A percentile compares a stretch with the other conserved stretches of the same genome.
These are phyloP conservation scores for honey bee (Apis mellifera) DNA, from an alignment of 1,140 invertebrate genomes.

Conservation along the genomic window DNA sequence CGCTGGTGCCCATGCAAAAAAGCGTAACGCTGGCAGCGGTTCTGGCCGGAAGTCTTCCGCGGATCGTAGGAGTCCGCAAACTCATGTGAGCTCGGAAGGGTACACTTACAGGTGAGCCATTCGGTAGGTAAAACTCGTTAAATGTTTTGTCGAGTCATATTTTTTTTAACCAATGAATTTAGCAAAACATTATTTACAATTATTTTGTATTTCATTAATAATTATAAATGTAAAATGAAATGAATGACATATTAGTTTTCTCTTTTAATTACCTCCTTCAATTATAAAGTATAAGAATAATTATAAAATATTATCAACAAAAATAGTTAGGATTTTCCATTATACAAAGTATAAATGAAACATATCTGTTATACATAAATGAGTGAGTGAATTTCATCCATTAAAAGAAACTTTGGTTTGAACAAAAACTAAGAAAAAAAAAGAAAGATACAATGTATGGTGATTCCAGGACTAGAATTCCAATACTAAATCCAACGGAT, in stretches of 20 bases:
- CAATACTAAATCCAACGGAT: constrained; percentile 72
- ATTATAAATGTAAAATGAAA: neutral
- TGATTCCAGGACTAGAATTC: constrained; percentile 74
- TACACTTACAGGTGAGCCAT: constrained; percentile 76
- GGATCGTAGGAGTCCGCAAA: constrained; percentile 68
- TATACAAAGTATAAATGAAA: no score
- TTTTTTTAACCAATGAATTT: neutral
- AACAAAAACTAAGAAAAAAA: neutral
- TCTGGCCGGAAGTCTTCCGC: constrained; percentile 70
- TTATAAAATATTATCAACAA: neutral
- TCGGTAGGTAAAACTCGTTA: constrained; percentile 33
- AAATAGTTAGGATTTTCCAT: neutral
- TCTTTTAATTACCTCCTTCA: no score
- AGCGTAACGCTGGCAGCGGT: constrained; percentile 72
- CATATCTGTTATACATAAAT: neutral
- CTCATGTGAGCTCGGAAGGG: constrained; percentile 69
- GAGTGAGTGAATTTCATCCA: no score
- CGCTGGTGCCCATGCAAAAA: constrained; percentile 80
- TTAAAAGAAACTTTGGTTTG: neutral
- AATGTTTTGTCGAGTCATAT: neutral
- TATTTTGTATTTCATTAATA: no score
- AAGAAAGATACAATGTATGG: neutral
- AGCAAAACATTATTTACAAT: neutral
- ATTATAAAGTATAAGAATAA: no score
- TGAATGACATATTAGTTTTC: no score